Evolutionary conservation across 2,888 invertebrate species (phyloP).

Genomic region (Eupithecia dodoneata): DNA sequence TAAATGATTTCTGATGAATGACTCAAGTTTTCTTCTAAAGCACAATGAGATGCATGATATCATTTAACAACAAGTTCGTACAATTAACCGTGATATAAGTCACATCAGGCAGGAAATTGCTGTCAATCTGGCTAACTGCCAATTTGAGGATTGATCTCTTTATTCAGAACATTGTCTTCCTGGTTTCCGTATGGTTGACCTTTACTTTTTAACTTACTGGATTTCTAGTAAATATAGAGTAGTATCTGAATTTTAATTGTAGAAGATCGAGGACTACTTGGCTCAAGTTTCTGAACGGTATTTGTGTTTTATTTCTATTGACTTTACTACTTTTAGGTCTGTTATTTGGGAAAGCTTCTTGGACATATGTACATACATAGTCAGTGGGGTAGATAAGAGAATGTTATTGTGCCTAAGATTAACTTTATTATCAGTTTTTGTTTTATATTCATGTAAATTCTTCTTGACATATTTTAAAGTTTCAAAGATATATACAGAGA

Average conservation of each 20-base stretch:
- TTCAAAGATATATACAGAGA: neutral
- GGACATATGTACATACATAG: neutral
- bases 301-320: no score
- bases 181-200: neutral
- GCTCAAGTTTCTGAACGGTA: no score
- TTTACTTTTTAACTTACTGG: neutral
- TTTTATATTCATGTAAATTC: neutral
- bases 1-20: neutral
- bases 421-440: no score
- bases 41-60: neutral
- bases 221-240: neutral
- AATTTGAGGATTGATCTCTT: neutral
- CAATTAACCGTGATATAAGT: neutral
- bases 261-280: no score
- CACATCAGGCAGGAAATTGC: neutral
- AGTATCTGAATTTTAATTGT: neutral
- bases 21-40: neutral
- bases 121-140: constrained; percentile 11
- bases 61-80: neutral
- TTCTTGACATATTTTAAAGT: neutral
- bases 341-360: neutral
- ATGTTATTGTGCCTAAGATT: no score
- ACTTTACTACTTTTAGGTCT: neutral
- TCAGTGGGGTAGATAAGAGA: no score
- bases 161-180: constrained; percentile 2